Conservation (phyloP, 2,113 vertebrate genomes). For the Canis aureus region DNA sequence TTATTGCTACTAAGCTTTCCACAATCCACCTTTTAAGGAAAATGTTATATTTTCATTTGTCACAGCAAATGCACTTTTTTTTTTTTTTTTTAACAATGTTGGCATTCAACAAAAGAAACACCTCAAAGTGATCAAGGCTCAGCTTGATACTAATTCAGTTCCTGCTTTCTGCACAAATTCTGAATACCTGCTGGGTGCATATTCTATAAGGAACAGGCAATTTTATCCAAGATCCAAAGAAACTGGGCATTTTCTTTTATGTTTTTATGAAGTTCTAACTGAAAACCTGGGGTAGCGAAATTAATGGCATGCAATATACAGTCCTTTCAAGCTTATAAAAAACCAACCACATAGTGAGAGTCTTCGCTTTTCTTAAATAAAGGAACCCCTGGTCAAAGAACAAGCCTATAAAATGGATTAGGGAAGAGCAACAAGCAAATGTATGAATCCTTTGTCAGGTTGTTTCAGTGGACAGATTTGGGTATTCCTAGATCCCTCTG, state of each 20-base stretch:
- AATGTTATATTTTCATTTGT: slow-evolving; percentile 53
- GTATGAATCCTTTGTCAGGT: neutral
- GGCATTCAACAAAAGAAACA: slow-evolving; percentile 73
- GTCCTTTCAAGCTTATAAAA: slow-evolving; percentile 47
- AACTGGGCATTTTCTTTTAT: slow-evolving; percentile 66
- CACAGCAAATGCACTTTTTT: slow-evolving; percentile 64
- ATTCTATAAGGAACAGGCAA: slow-evolving; percentile 70
- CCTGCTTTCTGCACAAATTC: slow-evolving; percentile 78
- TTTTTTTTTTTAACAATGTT: neutral
- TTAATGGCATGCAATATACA: slow-evolving; percentile 49
- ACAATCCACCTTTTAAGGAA: slow-evolving; percentile 71
- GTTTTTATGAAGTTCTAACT: slow-evolving; percentile 67
- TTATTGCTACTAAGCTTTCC: slow-evolving; percentile 68
- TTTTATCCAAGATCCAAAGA: slow-evolving; percentile 79
- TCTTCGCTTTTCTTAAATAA: slow-evolving; percentile 31
- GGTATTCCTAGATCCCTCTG: neutral
- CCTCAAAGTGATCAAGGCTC: slow-evolving; percentile 76
- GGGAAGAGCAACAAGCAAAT: neutral
- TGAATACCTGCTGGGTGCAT: slow-evolving; percentile 57
- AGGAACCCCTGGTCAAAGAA: neutral
- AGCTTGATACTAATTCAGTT: slow-evolving; percentile 82
- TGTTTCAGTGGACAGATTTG: neutral
- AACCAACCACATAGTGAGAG: neutral
- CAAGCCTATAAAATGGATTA: neutral
- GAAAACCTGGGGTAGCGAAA: slow-evolving; percentile 71